Conservation (phyloP, 2,113 vertebrate species). For the Platanista minor region DNA sequence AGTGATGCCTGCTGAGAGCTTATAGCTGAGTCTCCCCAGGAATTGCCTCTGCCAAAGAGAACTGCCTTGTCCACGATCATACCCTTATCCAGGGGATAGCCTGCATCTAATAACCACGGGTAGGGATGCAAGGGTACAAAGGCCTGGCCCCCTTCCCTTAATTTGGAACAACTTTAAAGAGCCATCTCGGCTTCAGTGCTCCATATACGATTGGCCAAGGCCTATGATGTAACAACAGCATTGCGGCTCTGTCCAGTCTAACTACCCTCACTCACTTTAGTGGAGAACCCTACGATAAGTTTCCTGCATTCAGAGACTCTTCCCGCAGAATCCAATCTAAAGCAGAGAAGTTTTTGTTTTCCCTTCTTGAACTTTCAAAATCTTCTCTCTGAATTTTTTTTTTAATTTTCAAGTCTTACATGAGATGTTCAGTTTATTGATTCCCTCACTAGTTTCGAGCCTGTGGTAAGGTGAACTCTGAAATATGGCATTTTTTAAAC, state of each 20-base stretch:
- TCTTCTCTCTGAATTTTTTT: neutral
- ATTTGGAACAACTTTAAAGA: neutral
- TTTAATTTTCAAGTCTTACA: neutral
- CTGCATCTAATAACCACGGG: neutral
- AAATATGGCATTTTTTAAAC: neutral
- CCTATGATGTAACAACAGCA: fast-evolving
- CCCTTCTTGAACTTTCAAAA: neutral
- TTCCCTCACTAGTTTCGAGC: neutral
- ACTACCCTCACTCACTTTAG: neutral
- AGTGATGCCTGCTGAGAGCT: neutral
- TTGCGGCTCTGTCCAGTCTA: neutral
- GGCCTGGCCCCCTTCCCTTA: neutral
- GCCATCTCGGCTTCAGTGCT: neutral
- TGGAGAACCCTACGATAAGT: neutral
- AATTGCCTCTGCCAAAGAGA: neutral
- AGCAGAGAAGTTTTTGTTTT: neutral
- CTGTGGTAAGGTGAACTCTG: neutral
- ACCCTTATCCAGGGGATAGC: neutral
- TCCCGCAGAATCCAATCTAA: neutral
- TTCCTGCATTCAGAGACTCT: neutral
- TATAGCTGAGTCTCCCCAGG: neutral
- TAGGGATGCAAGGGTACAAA: neutral
- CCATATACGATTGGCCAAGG: neutral
- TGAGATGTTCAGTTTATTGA: neutral
- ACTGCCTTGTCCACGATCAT: neutral